phyloP scores from a whole-genome alignment of 2,113 vertebrate genomes.

The Xyrauchen texanus region DNA sequence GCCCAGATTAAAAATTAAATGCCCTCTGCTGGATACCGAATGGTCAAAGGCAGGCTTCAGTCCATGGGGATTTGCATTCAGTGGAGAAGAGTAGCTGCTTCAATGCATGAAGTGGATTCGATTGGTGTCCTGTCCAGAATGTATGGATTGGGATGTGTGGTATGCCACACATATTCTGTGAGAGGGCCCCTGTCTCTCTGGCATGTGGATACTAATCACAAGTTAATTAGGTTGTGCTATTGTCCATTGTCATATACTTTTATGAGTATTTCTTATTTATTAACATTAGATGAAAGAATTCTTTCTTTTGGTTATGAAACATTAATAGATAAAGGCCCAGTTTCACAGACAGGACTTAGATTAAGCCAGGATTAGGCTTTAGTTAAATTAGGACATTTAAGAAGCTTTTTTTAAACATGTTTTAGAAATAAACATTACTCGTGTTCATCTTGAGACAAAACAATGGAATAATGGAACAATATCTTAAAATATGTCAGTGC shows the following conservation, averaged over 20 bases:
- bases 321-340: neutral
- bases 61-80: constrained; percentile 21
- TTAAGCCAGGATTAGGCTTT: too few relatives aligned
- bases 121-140: constrained; percentile 33
- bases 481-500: too few relatives aligned
- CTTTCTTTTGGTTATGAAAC: constrained; percentile 61
- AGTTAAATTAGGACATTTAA: too few relatives aligned
- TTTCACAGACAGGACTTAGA: too few relatives aligned
- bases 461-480: too few relatives aligned
- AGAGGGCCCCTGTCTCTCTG: too few relatives aligned
- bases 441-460: too few relatives aligned
- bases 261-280: too few relatives aligned
- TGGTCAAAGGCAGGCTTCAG: constrained; percentile 21
- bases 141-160: constrained; percentile 20
- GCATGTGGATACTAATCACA: constrained; percentile 32
- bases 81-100: constrained; percentile 32
- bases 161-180: constrained; percentile 28
- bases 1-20: constrained; percentile 2
- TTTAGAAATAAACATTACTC: too few relatives aligned
- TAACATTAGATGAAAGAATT: constrained; percentile 60
- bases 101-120: constrained; percentile 21
- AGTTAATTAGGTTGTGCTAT: constrained; percentile 1
- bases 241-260: too few relatives aligned
- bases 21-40: too few relatives aligned
- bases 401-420: too few relatives aligned